Evolutionary conservation across 2,888 invertebrate genomes (phyloP).

Genomic region (Augochlorella aurata): DNA sequence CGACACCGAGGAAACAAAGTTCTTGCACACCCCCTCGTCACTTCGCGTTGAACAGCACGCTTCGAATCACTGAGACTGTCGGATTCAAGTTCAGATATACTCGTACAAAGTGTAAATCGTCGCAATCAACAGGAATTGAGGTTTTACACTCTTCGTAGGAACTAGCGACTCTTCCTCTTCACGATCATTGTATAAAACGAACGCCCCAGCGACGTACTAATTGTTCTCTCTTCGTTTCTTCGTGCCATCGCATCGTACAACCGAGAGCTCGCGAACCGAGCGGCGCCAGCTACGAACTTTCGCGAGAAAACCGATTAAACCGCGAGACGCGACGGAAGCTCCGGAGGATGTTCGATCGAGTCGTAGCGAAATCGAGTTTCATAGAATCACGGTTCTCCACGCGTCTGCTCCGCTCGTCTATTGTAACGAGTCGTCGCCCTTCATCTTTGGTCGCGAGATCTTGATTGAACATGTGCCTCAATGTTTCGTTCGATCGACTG

Average conservation of each 20-base stretch:
- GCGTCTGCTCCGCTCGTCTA: background rate
- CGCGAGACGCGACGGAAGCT: background rate
- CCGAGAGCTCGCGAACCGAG: background rate
- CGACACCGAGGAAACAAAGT: background rate
- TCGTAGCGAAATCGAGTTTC: background rate
- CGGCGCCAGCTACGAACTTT: background rate
- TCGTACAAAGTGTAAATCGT: constrained; percentile 60
- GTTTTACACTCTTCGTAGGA: constrained; percentile 34
- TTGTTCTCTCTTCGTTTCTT: background rate
- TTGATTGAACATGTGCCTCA: background rate
- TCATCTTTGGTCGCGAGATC: background rate
- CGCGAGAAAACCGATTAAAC: background rate
- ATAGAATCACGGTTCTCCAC: background rate
- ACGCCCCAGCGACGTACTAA: background rate
- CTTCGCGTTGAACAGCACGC: constrained; percentile 43
- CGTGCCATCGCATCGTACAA: background rate
- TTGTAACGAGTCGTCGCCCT: background rate
- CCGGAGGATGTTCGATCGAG: background rate
- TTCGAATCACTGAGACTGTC: constrained; percentile 56
- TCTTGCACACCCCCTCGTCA: constrained; percentile 44
- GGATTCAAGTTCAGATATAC: constrained; percentile 54
- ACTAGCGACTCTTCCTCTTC: constrained; percentile 10
- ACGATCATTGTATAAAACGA: constrained; percentile 23
- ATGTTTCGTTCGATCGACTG: background rate
- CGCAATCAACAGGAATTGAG: constrained; percentile 46